phyloP scores from a whole-genome alignment of 2,888 invertebrate genomes.

The Gerris lacustris region DNA sequence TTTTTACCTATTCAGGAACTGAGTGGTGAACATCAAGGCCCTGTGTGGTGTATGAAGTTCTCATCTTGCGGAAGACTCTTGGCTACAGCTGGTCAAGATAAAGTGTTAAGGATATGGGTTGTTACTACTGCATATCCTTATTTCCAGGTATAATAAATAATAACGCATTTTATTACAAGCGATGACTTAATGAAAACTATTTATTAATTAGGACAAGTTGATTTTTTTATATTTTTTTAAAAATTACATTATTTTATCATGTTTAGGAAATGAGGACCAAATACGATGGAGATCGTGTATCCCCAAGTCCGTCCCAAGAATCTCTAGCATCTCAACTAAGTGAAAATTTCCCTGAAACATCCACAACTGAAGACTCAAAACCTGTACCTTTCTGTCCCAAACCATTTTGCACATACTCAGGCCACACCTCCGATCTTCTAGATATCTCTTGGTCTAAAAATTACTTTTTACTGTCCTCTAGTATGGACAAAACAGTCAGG shows the following conservation, averaged over 20 bases:
- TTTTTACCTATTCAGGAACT: constrained; percentile 45
- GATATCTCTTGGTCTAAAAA: constrained; percentile 99
- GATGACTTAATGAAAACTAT: no score
- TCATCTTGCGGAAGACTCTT: constrained; percentile 87
- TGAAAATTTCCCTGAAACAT: constrained; percentile 47
- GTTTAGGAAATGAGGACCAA: constrained; percentile 84
- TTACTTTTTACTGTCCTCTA: constrained; percentile 92
- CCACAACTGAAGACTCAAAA: constrained; percentile 42
- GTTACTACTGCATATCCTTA: constrained; percentile 76
- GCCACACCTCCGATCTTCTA: constrained; percentile 89
- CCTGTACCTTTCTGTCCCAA: constrained; percentile 67
- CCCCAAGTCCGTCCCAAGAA: constrained; percentile 86
- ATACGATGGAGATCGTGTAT: constrained; percentile 81
- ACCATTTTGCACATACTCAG: constrained; percentile 85
- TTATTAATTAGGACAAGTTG: no score
- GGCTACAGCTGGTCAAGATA: constrained; percentile 95
- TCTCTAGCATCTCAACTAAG: constrained; percentile 71
- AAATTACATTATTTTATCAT: neutral
- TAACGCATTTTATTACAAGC: no score
- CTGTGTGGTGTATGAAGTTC: constrained; percentile 99
- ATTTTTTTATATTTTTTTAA: no score
- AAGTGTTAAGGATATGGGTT: constrained; percentile 88
- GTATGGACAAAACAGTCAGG: constrained; percentile 95
- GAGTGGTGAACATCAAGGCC: constrained; percentile 72
- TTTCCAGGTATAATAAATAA: constrained; percentile 53